Base-by-base conservation (phyloP, 2,113 vertebrate species). In the Meleagris gallopavo region DNA sequence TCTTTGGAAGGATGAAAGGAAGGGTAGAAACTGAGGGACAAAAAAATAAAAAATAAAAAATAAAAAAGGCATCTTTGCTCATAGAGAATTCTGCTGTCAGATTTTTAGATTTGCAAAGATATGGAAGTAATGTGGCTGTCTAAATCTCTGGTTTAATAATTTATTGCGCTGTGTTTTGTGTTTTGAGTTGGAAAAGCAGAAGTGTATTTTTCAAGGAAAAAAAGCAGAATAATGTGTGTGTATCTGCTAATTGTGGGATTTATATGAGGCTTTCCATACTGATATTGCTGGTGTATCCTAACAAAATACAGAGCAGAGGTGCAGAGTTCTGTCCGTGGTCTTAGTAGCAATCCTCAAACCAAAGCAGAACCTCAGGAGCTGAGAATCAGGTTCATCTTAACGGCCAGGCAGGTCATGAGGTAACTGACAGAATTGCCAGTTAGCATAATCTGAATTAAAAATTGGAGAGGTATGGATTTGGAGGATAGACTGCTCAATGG, bases 231-330 rank as follows among this genome's bases (percentile, higher is more conserved):
- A 50, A 67, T 41, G 2, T 38, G 7, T 48, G 10, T 1, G 0
- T 9, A 2, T 46, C 60, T 83, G 24, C 52, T 91, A 81, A 50
- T 55, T 64, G 21, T 55, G 17, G 25, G 13, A 27, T 74, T 67
- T 58, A 9, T 40, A 29, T 0, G 0, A 61, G 6, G 7, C 67
- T 32, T 54, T 89, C 40, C 48, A 1, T 62, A 25, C 10, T 73
- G n/a, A 32, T 2, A 0, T 70, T 89, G 73, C 60, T 55, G 8
- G 12, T n/a, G 30, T 70, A 30, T 54, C 27, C 24, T 24, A 41
- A 34, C 20, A 36, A 54, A 36, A n/a, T 5, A 48, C 9, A 17
- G 14, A n/a, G n/a, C 41, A 15, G 48, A 50, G 17, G 6, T 81
- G 32, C 25, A 71, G 19, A 16, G 10, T 74, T 82, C 16, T 58